Percentiles rank a stretch among this genome's conserved stretches.
phyloP scores from a whole-genome alignment of 2,888 invertebrate species.

The Hypolimnas misippus region DNA sequence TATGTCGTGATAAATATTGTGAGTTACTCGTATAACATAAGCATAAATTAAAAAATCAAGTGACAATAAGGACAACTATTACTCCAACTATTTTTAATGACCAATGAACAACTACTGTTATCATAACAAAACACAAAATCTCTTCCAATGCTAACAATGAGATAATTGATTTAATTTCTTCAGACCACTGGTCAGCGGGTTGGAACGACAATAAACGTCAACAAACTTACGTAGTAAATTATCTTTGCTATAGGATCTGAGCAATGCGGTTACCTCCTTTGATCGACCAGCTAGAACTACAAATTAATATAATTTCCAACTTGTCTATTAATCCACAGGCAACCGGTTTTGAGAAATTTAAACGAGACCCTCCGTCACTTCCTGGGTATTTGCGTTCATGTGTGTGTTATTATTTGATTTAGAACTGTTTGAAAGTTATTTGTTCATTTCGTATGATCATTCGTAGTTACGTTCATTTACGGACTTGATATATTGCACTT shows the following conservation, averaged over 20 bases:
- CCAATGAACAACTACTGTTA: no score
- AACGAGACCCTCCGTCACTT: not conserved
- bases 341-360: conserved; percentile 4
- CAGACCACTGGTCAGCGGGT: not conserved
- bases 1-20: no score
- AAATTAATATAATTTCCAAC: conserved; percentile 22
- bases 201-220: conserved; percentile 7
- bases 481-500: no score
- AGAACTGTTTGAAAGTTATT: not conserved
- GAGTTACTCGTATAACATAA: no score
- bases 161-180: not conserved
- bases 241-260: conserved; percentile 14
- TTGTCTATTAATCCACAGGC: conserved; percentile 2
- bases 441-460: no score
- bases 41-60: no score
- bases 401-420: not conserved
- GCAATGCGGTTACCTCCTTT: conserved; percentile 21
- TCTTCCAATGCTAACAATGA: not conserved
- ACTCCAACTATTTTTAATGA: no score
- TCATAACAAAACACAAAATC: not conserved
- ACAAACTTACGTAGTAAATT: conserved; percentile 1
- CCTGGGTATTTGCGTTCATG: not conserved
- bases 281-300: conserved; percentile 26
- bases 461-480: no score
- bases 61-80: no score